phyloP scores from a whole-genome alignment of 2,113 vertebrate species.

The Suricata suricatta region DNA sequence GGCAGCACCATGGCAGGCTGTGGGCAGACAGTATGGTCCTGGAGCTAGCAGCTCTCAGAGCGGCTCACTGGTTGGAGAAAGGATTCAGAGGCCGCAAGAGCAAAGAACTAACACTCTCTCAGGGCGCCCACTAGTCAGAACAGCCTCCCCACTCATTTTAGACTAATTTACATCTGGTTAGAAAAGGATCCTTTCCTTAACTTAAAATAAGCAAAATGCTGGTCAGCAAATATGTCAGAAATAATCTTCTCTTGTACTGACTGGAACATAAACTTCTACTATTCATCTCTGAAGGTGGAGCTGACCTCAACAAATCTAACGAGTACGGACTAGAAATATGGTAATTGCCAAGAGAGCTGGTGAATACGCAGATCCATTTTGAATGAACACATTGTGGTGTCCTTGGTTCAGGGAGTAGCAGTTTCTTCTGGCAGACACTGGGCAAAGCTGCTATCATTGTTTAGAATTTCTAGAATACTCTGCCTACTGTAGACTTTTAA shows the following conservation, averaged over 20 bases:
- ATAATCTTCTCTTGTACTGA: neutral
- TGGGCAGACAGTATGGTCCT: neutral
- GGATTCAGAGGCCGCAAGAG: neutral
- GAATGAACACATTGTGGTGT: neutral
- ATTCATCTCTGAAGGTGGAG: neutral
- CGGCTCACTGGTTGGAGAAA: neutral
- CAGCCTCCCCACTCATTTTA: neutral
- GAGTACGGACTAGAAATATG: neutral
- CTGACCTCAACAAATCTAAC: neutral
- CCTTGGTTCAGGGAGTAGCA: neutral
- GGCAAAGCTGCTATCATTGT: neutral
- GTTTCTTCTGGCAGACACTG: neutral
- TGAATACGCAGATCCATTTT: accelerated
- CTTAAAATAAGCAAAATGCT: conserved; percentile 28
- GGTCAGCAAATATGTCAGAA: neutral
- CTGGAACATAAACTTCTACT: neutral
- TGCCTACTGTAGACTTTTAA: neutral
- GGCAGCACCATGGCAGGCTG: neutral
- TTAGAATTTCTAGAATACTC: neutral
- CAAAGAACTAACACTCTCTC: neutral
- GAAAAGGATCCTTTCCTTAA: neutral
- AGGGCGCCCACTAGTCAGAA: neutral
- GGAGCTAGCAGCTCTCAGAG: neutral
- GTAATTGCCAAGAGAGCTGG: neutral
- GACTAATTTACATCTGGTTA: neutral